Base-by-base conservation (phyloP, 1,140 invertebrate species). In the Metaphire vulgaris region DNA sequence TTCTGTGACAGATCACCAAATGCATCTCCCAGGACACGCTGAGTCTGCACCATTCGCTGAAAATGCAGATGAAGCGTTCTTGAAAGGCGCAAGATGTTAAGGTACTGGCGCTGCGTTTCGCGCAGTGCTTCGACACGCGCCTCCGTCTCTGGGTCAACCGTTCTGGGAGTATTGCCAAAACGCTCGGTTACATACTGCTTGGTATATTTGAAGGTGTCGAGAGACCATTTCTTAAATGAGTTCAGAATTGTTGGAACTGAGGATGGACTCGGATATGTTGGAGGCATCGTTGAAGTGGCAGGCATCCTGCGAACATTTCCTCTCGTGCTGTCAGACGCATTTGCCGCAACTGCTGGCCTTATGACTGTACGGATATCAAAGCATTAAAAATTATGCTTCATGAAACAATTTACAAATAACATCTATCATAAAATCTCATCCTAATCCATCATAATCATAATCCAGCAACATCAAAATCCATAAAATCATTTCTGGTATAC, bases 141-240 rank as follows among this genome's bases (percentile, higher is more conserved):
- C 88, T 98, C 95, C 76, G 98, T 85, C 86, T 97, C 95, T 89
- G 88, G 81, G 88, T 97, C 94, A 74, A 95, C 91, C 41, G 95
- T 97, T 77, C 93, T 68, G 28, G 33, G 14, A 16, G 73, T 91
- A 88, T 97, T 97, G 1, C 96, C 96, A 68, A 98, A 87, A 87
- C 94, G 96, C 85, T 98, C 95, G 82, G 95, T 93, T 86, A 98
- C 91, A 67, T 96, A 88, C 85, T 98, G 96, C 80, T 93, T 93
- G 0, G 95, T 97, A 83, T 95, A 98, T 86, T 98, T 98, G 83
- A 96, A 98, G 0, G 96, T 97, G 74, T 95, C 96, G 83, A 97
- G 93, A 82, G 94, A 94, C 96, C 96, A 98, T 21, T 56, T 56
- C 41, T 56, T 56, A 21, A 56, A 56, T 6, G 41, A 56, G 6